Percentiles rank a stretch among this genome's conserved stretches.
Evolutionary conservation across 2,888 invertebrate species (phyloP).

Genomic region (Andrena flavipes): DNA sequence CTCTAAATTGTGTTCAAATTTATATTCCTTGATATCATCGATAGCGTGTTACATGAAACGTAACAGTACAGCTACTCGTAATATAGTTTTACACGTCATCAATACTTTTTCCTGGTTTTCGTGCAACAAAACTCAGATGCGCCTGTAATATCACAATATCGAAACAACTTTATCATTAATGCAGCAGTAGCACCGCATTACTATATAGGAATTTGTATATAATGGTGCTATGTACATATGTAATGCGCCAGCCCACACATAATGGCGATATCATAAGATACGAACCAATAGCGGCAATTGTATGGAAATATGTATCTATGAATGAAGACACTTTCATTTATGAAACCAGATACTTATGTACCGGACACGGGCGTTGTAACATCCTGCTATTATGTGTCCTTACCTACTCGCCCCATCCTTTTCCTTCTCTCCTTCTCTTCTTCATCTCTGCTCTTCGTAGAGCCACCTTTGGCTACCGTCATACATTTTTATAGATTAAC

Average conservation of each 20-base stretch:
- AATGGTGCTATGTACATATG: conserved; percentile 83
- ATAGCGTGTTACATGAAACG: neutral
- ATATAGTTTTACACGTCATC: neutral
- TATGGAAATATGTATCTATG: conserved; percentile 84
- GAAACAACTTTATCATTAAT: conserved; percentile 78
- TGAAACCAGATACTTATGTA: conserved; percentile 83
- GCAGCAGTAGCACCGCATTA: conserved; percentile 80
- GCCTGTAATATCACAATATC: conserved; percentile 63
- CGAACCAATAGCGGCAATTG: conserved; percentile 83
- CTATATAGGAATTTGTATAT: conserved; percentile 81
- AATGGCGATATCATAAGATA: conserved; percentile 82
- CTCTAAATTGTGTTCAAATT: no score
- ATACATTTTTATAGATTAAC: conserved; percentile 47
- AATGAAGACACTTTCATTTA: conserved; percentile 84
- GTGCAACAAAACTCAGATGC: neutral
- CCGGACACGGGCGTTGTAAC: conserved; percentile 83
- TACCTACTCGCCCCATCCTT: conserved; percentile 75
- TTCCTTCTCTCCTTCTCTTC: conserved; percentile 35
- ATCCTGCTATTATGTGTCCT: conserved; percentile 83
- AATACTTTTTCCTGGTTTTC: neutral
- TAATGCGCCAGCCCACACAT: conserved; percentile 77
- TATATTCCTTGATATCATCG: no score
- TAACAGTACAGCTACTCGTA: neutral
- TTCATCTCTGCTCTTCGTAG: conserved; percentile 50
- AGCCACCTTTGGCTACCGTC: conserved; percentile 52